phyloP scores from a whole-genome alignment of 2,797 vertebrate genomes.

The Chiloscyllium punctatum region DNA sequence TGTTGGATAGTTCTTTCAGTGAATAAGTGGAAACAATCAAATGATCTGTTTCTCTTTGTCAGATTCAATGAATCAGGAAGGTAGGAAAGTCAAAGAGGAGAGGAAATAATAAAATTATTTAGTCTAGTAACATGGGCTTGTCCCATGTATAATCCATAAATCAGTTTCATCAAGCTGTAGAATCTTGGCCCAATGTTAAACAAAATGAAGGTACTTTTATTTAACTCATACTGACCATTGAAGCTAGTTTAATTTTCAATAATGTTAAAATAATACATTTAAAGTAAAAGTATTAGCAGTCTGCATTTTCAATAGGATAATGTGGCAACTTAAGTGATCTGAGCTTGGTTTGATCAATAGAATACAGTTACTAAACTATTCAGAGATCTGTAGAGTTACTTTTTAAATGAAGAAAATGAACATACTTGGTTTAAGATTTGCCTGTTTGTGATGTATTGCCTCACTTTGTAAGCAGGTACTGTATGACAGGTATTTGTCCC shows the following conservation, averaged over 20 bases:
- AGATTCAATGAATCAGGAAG: background rate
- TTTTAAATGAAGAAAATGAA: background rate
- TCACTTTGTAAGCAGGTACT: conserved; percentile 49
- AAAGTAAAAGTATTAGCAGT: background rate
- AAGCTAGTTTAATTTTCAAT: background rate
- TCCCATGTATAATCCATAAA: background rate
- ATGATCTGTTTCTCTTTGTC: background rate
- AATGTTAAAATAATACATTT: background rate
- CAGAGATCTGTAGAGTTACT: background rate
- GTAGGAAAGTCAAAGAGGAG: background rate
- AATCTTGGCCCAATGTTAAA: background rate
- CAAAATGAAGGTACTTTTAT: background rate
- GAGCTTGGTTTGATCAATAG: background rate
- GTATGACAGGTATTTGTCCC: conserved; percentile 52
- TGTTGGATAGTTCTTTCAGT: background rate
- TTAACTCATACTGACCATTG: background rate
- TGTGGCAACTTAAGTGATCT: background rate
- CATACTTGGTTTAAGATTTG: conserved; percentile 34
- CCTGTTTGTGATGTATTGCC: conserved; percentile 50
- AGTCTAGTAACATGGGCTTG: background rate
- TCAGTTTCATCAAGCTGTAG: background rate
- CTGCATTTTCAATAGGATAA: background rate
- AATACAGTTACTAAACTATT: background rate
- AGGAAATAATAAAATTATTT: background rate
- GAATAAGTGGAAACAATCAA: background rate